Evolutionary conservation across 2,113 vertebrate species (phyloP), one percentile per base, ranked within the genome.

Genomic region (Dissostichus mawsoni): DNA sequence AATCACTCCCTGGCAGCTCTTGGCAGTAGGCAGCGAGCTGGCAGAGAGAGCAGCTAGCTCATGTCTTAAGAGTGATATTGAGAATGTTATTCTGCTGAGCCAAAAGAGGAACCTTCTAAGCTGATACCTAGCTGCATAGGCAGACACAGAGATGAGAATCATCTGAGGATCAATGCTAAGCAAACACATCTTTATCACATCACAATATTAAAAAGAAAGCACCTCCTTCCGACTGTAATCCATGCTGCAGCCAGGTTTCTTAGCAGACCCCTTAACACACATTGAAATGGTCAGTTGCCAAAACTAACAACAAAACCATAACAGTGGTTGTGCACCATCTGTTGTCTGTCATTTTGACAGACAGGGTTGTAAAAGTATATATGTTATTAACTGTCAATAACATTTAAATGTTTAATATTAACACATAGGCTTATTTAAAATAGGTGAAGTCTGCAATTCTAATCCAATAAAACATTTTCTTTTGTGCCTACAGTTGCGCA

Each of bases 1-100:
- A 88, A 85, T 89, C 74, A 63, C 52, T 83, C 63, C 17, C 73
- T 80, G 59, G 58, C 69, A 82, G 70, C 36, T 18, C 63, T 76
- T 84, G 77, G 76, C 76, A 87, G 44, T 45, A 16, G 75, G 53
- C 78, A 80, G 52, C 68, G 72, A 82, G 76, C 77, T 77, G 68
- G 70, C 71, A 88, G 69, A 67, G 66, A 63, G 61, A 70, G 55
- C 8, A 71, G 63, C 83, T 47, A 80, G 51, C 75, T 75, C 47
- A 55, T 36, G 67, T 86, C 69, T 78, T 82, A 48, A 33, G 74
- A 85, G 50, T 64, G 66, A 85, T 76, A 73, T 52, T 63, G 69
- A 77, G 63, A 85, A 86, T 51, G 56, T 69, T 57, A 78, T 68
- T 80, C 68, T 59, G 59, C 66, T 73, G 56, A 78, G 78, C 64